phyloP scores from a whole-genome alignment of 2,797 vertebrate genomes.

The Eidolon dupreanum region DNA sequence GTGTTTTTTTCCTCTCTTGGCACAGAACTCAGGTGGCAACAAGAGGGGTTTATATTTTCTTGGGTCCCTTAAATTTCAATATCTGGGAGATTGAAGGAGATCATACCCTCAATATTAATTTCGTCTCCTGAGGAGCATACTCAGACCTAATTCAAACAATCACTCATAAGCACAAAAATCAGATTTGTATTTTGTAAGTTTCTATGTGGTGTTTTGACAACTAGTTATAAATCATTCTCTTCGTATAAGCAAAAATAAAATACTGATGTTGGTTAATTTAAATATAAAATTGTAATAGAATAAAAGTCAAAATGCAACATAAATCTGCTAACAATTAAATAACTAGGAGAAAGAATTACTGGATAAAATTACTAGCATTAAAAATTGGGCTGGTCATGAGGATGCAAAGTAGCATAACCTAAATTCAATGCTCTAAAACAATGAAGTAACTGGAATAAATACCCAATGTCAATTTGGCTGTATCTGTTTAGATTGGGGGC shows the following conservation, averaged over 20 bases:
- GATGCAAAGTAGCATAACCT: background rate
- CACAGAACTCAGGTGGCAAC: background rate
- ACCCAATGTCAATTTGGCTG: background rate
- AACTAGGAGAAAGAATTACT: background rate
- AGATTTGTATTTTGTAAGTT: background rate
- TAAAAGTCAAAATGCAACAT: slow-evolving; percentile 32
- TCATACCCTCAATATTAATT: background rate
- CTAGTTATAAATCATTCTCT: slow-evolving; percentile 30
- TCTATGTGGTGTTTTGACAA: slow-evolving; percentile 47
- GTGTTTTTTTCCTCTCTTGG: background rate
- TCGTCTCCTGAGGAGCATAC: background rate
- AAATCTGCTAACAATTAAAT: slow-evolving; percentile 32
- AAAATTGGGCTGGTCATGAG: background rate
- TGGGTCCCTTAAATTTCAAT: background rate
- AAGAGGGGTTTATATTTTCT: background rate
- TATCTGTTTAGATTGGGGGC: background rate
- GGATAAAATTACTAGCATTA: background rate
- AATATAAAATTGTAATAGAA: slow-evolving; percentile 39
- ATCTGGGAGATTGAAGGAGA: background rate
- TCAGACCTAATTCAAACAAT: background rate
- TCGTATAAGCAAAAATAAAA: slow-evolving; percentile 53
- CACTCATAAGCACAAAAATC: background rate
- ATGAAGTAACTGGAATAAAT: background rate
- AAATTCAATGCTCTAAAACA: background rate
- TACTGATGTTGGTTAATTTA: slow-evolving; percentile 35